Evolutionary conservation across 1,140 invertebrate genomes (phyloP).

Genomic region (Halesus radiatus): DNA sequence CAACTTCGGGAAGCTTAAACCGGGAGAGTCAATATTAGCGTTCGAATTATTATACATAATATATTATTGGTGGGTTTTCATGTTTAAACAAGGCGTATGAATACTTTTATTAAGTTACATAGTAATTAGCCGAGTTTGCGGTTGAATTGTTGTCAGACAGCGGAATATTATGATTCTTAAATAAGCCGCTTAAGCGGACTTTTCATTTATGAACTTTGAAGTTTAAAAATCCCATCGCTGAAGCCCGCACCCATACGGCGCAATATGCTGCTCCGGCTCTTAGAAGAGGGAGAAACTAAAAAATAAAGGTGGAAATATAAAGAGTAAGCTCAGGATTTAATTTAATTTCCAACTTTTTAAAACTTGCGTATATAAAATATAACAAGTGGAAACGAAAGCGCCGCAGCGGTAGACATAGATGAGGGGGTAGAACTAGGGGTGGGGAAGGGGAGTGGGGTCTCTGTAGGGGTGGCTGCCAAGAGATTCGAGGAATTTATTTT

Average conservation of each 20-base stretch:
- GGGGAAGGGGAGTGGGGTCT: not conserved
- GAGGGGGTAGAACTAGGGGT: not conserved
- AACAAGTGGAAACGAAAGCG: constrained; percentile 54
- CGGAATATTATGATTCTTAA: constrained; percentile 37
- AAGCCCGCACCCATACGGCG: constrained; percentile 45
- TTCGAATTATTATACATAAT: too few relatives aligned
- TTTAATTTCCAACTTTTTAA: constrained; percentile 58
- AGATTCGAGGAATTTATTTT: constrained; percentile 57
- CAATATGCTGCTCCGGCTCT: constrained; percentile 41
- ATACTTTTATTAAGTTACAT: too few relatives aligned
- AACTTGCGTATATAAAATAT: constrained; percentile 56
- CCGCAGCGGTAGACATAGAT: constrained; percentile 47
- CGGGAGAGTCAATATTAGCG: too few relatives aligned
- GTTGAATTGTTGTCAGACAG: constrained; percentile 7
- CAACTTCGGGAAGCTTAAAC: too few relatives aligned
- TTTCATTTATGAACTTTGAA: constrained; percentile 54
- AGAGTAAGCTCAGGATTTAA: constrained; percentile 57
- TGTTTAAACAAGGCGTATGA: too few relatives aligned
- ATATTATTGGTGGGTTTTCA: too few relatives aligned
- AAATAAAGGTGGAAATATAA: constrained; percentile 57
- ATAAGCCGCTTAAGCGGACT: constrained; percentile 53
- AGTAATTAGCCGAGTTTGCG: not conserved
- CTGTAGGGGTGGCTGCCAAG: constrained; percentile 36
- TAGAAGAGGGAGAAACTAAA: constrained; percentile 46
- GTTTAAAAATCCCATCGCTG: constrained; percentile 54